Base-by-base conservation (phyloP, 1,140 invertebrate species). In the Drosophila albomicans region DNA sequence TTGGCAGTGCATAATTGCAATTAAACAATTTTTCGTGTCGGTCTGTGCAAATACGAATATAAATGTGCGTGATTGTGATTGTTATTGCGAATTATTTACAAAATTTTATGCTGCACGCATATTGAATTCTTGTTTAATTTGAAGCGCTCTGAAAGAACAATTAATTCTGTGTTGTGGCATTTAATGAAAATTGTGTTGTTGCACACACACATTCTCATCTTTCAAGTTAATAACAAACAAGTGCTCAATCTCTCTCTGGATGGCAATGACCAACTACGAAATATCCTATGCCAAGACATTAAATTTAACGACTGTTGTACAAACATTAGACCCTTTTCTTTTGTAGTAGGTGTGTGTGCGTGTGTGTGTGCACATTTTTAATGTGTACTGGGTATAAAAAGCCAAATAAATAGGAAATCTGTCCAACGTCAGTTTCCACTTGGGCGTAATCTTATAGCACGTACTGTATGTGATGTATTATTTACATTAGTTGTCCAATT, bases 401-500 rank as follows among this genome's bases (percentile, higher is more conserved):
- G 75, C 41, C 43, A 77, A 67, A 54, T 56, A 68, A 74, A 77
- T 59, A 8, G 35, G 4, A 61, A 74, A 78, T 69, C 51, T 74
- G 58, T 74, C 8, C 13, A 35, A 15, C 13, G n/a, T 49, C 28
- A 49, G 45, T 4, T 15, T 43, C 43, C 8, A 48, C 30, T 62
- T 41, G 20, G 48, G 58, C 48, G 51, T 73, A 45, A 63, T 62
- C 63, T 61, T 38, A 28, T n/a, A 45, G 49, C 56, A 69, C 59
- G 75, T 78, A 70, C 16, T 48, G 57, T 45, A 25, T 75, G 51
- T 76, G 56, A 72, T 76, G 28, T 66, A 73, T 79, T 79, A 73
- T 79, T 73, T 77, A 59, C 77, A 64, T 68, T 63, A 73, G 75
- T 67, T 68, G 70, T 66, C 64, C 70, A 74, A 68, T 74, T 74